Percentiles rank a stretch among this genome's conserved stretches.
Conservation (phyloP, 2,113 vertebrate species). For the Podocnemis expansa region DNA sequence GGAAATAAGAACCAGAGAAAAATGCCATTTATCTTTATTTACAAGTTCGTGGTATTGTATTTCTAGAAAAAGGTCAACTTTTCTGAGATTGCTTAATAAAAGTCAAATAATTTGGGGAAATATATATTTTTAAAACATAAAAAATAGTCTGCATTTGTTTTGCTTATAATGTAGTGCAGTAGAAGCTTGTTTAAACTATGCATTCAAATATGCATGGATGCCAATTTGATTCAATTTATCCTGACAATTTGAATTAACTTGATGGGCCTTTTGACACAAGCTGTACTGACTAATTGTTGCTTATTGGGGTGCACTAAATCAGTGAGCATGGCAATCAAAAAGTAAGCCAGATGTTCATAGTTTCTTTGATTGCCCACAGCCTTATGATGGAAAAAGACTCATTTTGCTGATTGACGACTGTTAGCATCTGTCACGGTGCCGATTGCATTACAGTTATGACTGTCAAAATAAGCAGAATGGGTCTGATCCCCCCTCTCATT, state of each 20-base stretch:
- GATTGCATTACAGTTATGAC: slow-evolving; percentile 26
- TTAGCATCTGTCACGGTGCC: slow-evolving; percentile 62
- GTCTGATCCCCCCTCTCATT: neutral
- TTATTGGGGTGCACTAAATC: slow-evolving; percentile 75
- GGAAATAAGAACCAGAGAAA: neutral
- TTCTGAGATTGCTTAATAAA: neutral
- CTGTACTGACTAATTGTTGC: slow-evolving; percentile 74
- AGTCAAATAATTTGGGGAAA: slow-evolving; percentile 24
- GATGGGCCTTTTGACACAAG: slow-evolving; percentile 75
- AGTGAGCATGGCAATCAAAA: slow-evolving; percentile 69
- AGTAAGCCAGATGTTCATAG: slow-evolving; percentile 74
- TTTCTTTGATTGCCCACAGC: slow-evolving; percentile 74
- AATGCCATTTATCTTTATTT: neutral
- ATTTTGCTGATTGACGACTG: slow-evolving; percentile 73
- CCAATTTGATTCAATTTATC: slow-evolving; percentile 77
- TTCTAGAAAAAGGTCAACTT: neutral
- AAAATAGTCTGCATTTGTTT: slow-evolving; percentile 32
- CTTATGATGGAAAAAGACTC: slow-evolving; percentile 57
- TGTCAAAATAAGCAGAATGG: slow-evolving; percentile 42
- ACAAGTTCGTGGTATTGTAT: neutral
- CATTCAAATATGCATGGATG: slow-evolving; percentile 60
- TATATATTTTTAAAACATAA: slow-evolving; percentile 44
- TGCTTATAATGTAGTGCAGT: slow-evolving; percentile 52
- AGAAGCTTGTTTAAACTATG: slow-evolving; percentile 68
- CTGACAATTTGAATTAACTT: slow-evolving; percentile 80